Base-by-base conservation (phyloP, 2,888 invertebrate species). In the Minunthozetes semirufus region DNA sequence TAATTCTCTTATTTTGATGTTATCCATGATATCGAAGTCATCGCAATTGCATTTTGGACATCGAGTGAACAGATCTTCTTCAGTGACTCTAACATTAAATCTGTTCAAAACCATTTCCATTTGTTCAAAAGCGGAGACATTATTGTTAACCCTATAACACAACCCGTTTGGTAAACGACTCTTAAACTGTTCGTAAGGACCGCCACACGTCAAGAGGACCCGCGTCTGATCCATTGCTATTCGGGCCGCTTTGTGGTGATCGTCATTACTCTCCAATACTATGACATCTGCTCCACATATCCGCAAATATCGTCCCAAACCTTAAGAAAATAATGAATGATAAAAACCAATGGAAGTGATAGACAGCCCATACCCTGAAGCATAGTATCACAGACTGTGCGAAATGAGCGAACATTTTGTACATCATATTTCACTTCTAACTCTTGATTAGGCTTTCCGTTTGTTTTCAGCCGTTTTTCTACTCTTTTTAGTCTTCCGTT, bases 51-150 rank as follows among this genome's bases (percentile, higher is more conserved):
- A 42, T 13, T 33, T 27, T 15, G 88, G 87, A 83, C 93, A 93
- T 79, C 90, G 85, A 80, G 87, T 89, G 80, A 90, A 88, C 77
- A 91, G 86, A 82, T 91, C 87, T 77, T 85, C 85, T 81, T 87
- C 85, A 42, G 85, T 86, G 70, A 91, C 85, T 61, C 82, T 81
- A 75, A 92, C 85, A 81, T 88, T 88, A 81, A 88, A 91, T 81
- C 87, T 85, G 72, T 83, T 83, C 48, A 92, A 82, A 72, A 91
- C 87, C 82, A 89, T 88, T 75, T 85, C 82, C 42, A 90, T 82
- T 81, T 92, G 91, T 71, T 88, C 87, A 74, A 86, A 85, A 1
- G 82, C 79, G 19, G 77, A 80, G 13, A 86, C 80, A 75, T 84
- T 83, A 46, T 86, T 85, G 73, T 85, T 83, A 15, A 91, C 86